These are phyloP conservation scores for Agrotis segetum DNA, from an alignment of 2,888 invertebrate genomes.

Conservation along the genomic window DNA sequence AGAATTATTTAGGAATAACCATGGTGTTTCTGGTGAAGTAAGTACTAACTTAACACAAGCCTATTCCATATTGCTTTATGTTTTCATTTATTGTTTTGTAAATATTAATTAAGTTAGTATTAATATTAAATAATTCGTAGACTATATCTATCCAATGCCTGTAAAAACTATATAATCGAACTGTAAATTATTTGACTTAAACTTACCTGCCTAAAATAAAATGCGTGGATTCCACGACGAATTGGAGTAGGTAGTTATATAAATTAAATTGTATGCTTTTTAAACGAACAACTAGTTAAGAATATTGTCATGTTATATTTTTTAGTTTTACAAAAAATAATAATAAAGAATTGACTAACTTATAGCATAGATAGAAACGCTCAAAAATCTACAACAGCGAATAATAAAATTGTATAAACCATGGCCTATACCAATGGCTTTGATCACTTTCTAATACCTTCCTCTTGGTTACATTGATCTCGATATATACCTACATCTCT, in stretches of 20 bases:
- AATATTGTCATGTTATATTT: neutral
- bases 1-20: conserved; percentile 22
- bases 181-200: conserved; percentile 55
- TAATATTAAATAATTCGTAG: conserved; percentile 48
- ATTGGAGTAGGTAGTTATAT: conserved; percentile 1
- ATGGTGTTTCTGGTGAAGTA: conserved; percentile 39
- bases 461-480: conserved; percentile 33
- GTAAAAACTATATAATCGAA: conserved; percentile 40
- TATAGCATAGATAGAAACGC: conserved; percentile 5
- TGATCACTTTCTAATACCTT: neutral
- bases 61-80: conserved; percentile 53
- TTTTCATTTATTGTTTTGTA: conserved; percentile 58
- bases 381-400: conserved; percentile 18
- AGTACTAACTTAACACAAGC: conserved; percentile 35
- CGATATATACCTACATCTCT: conserved; percentile 16
- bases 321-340: neutral
- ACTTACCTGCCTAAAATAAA: conserved; percentile 18
- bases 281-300: conserved; percentile 12
- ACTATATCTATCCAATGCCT: conserved; percentile 50
- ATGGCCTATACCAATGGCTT: conserved; percentile 1
- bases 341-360: conserved; percentile 15
- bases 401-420: neutral
- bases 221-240: conserved; percentile 3
- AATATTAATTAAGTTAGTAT: conserved; percentile 64
- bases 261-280: conserved; percentile 23